Percentiles rank a stretch among this genome's conserved stretches.
Conservation (phyloP, 64 coral and sea anemone species). For the Dendronephthya gigantea region DNA sequence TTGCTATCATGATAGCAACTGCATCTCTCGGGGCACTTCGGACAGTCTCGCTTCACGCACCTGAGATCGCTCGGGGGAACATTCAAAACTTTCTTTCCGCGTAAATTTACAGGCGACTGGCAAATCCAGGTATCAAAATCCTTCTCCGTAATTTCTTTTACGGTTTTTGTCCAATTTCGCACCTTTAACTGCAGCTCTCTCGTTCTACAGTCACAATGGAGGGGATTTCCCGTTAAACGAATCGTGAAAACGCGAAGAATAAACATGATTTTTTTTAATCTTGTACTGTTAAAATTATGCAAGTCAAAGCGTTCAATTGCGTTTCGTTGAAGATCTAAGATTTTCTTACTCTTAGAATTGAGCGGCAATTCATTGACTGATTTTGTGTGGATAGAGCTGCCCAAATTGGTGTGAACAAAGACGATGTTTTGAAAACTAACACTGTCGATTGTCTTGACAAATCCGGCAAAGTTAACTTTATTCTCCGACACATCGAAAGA, state of each 20-base stretch:
- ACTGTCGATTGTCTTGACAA: slow-evolving; percentile 26
- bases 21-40: slow-evolving; percentile 39
- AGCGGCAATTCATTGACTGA: background rate
- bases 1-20: slow-evolving; percentile 26
- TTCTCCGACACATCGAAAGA: slow-evolving; percentile 43
- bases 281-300: slow-evolving; percentile 8
- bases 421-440: slow-evolving; percentile 6
- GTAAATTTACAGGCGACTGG: slow-evolving; percentile 1
- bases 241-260: slow-evolving; percentile 41
- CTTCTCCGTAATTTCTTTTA: background rate
- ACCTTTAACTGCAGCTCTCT: background rate
- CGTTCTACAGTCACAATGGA: slow-evolving; percentile 38
- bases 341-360: slow-evolving; percentile 4
- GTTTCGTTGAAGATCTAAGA: slow-evolving; percentile 40
- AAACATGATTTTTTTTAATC: slow-evolving; percentile 1
- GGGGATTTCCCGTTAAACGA: slow-evolving; percentile 42
- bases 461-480: slow-evolving; percentile 23
- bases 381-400: background rate
- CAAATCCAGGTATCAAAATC: slow-evolving; percentile 64
- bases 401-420: slow-evolving; percentile 26
- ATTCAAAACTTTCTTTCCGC: slow-evolving; percentile 11
- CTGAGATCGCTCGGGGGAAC: slow-evolving; percentile 25
- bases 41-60: slow-evolving; percentile 24
- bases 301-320: slow-evolving; percentile 22
- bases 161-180: background rate